Percentiles rank a stretch among this genome's conserved stretches.
phyloP scores from a whole-genome alignment of 2,113 vertebrate species.

The Sphaerodactylus townsendi region DNA sequence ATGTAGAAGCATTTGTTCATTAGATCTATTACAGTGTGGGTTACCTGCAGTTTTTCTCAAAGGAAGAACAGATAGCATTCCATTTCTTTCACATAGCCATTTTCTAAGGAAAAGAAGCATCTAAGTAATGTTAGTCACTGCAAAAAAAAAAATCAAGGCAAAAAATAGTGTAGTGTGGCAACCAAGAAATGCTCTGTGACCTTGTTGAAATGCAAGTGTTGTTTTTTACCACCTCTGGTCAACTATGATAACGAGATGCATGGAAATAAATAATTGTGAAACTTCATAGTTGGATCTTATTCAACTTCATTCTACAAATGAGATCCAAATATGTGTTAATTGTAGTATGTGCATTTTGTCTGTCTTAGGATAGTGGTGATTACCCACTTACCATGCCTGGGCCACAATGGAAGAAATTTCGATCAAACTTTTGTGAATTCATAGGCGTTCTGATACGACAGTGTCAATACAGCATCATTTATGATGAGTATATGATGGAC shows the following conservation, averaged over 20 bases:
- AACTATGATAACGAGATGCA: not conserved
- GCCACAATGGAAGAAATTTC: conserved; percentile 98
- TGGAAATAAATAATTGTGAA: not conserved
- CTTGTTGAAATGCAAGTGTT: not conserved
- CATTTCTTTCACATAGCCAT: not conserved
- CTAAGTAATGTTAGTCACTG: not conserved
- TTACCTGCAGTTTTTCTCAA: not conserved
- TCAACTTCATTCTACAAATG: not conserved
- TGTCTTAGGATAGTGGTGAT: conserved; percentile 92
- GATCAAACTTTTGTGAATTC: conserved; percentile 99
- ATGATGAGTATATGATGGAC: conserved; percentile 99
- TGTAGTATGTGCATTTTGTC: not conserved
- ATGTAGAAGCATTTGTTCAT: too few species aligned
- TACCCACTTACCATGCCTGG: conserved; percentile 98
- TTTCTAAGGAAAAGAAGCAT: not conserved
- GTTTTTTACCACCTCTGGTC: not conserved
- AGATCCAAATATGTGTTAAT: not conserved
- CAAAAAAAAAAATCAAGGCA: not conserved
- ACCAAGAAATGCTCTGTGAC: not conserved
- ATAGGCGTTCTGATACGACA: conserved; percentile 97
- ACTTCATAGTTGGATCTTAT: not conserved
- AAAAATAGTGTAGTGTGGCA: not conserved
- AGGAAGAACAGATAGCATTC: not conserved
- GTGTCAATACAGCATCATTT: conserved; percentile 99
- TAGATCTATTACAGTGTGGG: not conserved